Conservation (phyloP, 92 coral and sea anemone species). For the Epizoanthus scotinus region DNA sequence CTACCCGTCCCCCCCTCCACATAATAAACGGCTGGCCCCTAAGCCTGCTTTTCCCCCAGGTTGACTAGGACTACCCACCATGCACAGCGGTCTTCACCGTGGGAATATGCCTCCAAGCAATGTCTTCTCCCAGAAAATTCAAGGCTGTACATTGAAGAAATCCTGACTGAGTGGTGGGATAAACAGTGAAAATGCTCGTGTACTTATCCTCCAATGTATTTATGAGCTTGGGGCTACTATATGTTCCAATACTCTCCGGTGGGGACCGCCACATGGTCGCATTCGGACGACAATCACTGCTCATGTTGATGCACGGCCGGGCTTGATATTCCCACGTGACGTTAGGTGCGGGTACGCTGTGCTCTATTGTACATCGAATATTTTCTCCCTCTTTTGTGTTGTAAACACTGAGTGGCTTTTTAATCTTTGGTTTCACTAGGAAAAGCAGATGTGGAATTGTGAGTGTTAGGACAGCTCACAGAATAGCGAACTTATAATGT, state of each 20-base stretch:
- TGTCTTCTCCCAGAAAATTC: conserved; percentile 28
- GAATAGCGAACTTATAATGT: no score
- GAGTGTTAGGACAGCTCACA: no score
- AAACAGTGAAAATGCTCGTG: conserved; percentile 21
- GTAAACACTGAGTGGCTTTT: no score
- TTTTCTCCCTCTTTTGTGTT: no score
- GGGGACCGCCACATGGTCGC: not conserved
- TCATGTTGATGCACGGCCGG: not conserved
- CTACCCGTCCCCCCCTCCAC: no score
- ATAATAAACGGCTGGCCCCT: no score
- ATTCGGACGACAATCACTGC: not conserved
- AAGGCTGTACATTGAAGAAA: conserved; percentile 41
- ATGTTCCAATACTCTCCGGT: not conserved
- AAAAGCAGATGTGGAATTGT: no score
- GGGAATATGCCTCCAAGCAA: not conserved
- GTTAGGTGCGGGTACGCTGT: conserved; percentile 13
- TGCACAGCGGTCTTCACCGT: not conserved
- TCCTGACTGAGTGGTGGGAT: not conserved
- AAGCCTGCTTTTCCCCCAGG: no score
- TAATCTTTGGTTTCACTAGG: no score
- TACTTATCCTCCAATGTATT: not conserved
- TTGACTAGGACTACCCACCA: no score
- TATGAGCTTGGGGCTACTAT: not conserved
- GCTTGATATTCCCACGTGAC: conserved; percentile 5
- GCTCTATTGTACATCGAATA: not conserved